These are phyloP conservation scores for Ornithoptera alexandrae DNA, from an alignment of 2,888 invertebrate species.

Conservation along the genomic window DNA sequence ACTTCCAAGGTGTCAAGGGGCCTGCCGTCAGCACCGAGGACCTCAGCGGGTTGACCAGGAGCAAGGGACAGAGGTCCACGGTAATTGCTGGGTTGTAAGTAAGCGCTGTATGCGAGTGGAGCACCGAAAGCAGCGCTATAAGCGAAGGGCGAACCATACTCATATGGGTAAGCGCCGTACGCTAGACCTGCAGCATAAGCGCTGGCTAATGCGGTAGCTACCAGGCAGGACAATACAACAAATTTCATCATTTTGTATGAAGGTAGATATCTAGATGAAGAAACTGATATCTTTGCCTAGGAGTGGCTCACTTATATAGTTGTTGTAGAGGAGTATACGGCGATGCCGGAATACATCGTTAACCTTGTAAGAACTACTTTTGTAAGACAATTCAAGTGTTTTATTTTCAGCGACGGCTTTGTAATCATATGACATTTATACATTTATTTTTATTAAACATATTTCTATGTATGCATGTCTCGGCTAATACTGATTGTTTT, in stretches of 20 bases:
- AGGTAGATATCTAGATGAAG: constrained; percentile 57
- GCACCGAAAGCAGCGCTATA: constrained; percentile 34
- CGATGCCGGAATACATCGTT: constrained; percentile 54
- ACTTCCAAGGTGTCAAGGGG: constrained; percentile 71
- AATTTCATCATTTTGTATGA: constrained; percentile 72
- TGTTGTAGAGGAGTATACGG: constrained; percentile 44
- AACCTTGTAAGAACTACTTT: constrained; percentile 65
- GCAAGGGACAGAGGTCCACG: constrained; percentile 67
- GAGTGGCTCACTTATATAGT: constrained; percentile 31
- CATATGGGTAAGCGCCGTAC: constrained; percentile 28
- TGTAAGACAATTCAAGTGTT: constrained; percentile 46
- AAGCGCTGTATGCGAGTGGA: constrained; percentile 41
- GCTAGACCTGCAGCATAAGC: constrained; percentile 58
- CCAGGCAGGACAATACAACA: constrained; percentile 82
- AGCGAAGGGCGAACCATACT: constrained; percentile 30
- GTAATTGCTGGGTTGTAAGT: constrained; percentile 53
- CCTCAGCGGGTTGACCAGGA: constrained; percentile 69
- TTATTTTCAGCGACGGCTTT: constrained; percentile 39
- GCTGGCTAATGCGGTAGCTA: constrained; percentile 77
- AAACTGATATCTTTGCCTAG: constrained; percentile 55
- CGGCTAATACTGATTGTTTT: not conserved
- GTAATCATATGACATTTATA: constrained; percentile 33
- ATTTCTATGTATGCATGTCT: not conserved
- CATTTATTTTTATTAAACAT: not conserved
- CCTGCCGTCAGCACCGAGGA: constrained; percentile 66